Percentiles rank a stretch among this genome's conserved stretches.
These are phyloP conservation scores for Ophonus ardosiacus DNA, from an alignment of 2,888 invertebrate genomes.

Conservation along the genomic window DNA sequence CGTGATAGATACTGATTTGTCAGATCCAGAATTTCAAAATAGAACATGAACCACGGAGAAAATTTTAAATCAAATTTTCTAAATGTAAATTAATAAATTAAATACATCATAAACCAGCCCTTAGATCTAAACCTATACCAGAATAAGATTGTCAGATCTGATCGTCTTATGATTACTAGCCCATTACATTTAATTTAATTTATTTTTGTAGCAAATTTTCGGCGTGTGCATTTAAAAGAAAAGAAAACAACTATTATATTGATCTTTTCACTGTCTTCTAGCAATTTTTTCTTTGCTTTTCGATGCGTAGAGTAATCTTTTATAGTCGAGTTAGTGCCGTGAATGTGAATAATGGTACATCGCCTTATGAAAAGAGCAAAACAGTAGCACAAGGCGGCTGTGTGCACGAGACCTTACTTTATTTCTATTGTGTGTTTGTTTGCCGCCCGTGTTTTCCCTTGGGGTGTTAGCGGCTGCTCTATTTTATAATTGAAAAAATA, in stretches of 20 bases:
- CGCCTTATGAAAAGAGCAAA: slow-evolving; percentile 4
- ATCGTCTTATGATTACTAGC: background rate
- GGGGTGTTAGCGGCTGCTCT: background rate
- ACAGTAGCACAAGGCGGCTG: slow-evolving; percentile 25
- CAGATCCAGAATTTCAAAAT: too few species aligned
- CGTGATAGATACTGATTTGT: too few species aligned
- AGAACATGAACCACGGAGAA: too few species aligned
- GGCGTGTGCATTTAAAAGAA: background rate
- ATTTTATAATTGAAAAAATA: slow-evolving; percentile 11
- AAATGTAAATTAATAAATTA: too few species aligned
- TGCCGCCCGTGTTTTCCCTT: background rate
- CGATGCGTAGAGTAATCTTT: background rate
- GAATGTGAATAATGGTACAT: slow-evolving; percentile 1
- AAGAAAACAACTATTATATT: background rate
- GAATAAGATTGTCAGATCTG: background rate
- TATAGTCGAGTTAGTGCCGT: background rate
- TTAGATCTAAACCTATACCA: background rate
- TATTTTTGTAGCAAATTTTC: background rate
- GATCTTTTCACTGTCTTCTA: background rate
- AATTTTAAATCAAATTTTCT: too few species aligned
- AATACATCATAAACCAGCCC: too few species aligned
- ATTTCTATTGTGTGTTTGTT: slow-evolving; percentile 18
- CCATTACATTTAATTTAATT: background rate
- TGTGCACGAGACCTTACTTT: slow-evolving; percentile 7
- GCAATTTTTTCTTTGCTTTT: background rate